Conservation (phyloP, 64 coral and sea anemone genomes). For the Stichodactyla mertensii region DNA sequence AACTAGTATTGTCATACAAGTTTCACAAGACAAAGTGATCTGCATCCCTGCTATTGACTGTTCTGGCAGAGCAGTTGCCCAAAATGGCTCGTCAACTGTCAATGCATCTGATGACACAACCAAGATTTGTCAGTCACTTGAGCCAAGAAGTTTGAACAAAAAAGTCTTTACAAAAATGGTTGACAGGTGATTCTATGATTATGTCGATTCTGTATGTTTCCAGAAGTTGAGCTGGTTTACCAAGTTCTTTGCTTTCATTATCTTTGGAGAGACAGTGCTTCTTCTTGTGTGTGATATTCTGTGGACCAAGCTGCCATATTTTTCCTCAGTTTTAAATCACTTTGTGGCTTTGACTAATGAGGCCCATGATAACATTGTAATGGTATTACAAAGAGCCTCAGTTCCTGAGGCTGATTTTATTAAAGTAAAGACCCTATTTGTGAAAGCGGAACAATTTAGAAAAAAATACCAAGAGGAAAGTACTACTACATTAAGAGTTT, state of each 20-base stretch:
- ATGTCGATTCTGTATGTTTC: conserved; percentile 15
- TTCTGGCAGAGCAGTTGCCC: background rate
- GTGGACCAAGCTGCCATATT: conserved; percentile 31
- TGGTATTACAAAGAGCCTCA: background rate
- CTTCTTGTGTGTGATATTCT: background rate
- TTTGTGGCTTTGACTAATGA: background rate
- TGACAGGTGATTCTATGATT: conserved; percentile 27
- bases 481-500: background rate
- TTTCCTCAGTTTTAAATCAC: conserved; percentile 45
- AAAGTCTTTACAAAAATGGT: background rate
- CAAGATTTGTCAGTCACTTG: background rate
- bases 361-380: background rate
- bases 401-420: too few relatives aligned
- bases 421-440: too few relatives aligned
- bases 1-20: background rate
- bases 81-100: background rate
- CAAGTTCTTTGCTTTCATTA: conserved; percentile 2
- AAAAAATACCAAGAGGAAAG: too few relatives aligned
- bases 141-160: background rate
- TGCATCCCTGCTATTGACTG: conserved; percentile 34
- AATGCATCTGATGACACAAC: background rate
- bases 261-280: background rate
- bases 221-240: background rate
- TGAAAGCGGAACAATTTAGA: too few relatives aligned
- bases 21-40: conserved; percentile 3